phyloP scores from a whole-genome alignment of 2,113 vertebrate species.

The Phasianus colchicus region DNA sequence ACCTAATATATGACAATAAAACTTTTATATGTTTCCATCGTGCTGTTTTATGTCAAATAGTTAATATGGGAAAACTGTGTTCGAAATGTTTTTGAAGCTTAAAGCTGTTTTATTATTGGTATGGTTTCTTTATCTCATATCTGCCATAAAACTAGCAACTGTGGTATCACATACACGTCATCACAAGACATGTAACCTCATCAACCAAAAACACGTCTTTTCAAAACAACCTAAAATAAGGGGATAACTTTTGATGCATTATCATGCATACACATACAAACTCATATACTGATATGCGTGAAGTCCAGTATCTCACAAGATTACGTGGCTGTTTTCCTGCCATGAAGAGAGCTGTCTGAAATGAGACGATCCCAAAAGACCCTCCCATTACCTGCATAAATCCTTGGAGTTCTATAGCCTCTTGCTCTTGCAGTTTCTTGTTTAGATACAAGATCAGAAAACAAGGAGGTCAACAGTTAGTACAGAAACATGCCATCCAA shows the following conservation, averaged over 20 bases:
- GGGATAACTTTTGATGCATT: background rate
- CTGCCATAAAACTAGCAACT: background rate
- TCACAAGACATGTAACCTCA: background rate
- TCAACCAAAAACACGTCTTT: background rate
- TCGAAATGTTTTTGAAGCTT: constrained; percentile 27
- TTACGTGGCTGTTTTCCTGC: background rate
- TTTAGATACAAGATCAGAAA: background rate
- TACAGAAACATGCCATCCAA: background rate
- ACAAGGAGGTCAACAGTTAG: background rate
- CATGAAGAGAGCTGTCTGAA: background rate
- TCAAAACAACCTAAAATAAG: background rate
- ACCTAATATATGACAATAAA: constrained; percentile 39
- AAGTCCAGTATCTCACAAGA: background rate
- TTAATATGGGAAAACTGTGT: constrained; percentile 23
- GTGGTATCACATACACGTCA: background rate
- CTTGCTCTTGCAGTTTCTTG: background rate
- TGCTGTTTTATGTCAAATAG: constrained; percentile 31
- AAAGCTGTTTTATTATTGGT: background rate
- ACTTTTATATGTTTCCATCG: constrained; percentile 33
- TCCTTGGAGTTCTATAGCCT: background rate
- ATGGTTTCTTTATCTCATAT: background rate
- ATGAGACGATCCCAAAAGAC: background rate
- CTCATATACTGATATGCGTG: background rate
- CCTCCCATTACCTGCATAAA: background rate
- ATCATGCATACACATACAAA: background rate